phyloP scores from a whole-genome alignment of 2,797 vertebrate genomes.

The Microcaecilia unicolor region DNA sequence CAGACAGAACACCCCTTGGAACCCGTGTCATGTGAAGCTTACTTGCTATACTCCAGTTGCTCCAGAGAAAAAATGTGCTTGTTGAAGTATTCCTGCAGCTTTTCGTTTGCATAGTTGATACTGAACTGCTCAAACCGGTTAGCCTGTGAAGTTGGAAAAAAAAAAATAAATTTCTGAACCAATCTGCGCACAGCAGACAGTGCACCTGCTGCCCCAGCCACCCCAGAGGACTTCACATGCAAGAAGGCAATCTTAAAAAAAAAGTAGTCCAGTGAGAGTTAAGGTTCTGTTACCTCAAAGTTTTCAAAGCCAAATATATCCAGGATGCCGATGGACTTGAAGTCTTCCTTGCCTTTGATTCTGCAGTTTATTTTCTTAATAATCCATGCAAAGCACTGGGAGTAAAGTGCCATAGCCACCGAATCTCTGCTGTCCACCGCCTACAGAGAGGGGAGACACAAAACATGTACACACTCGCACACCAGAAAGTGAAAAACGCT shows the following conservation, averaged over 20 bases:
- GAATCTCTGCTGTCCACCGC: conserved; percentile 92
- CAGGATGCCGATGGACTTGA: conserved; percentile 89
- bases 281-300: conserved; percentile 91
- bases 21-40: not conserved
- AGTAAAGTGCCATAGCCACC: conserved; percentile 95
- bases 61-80: conserved; percentile 97
- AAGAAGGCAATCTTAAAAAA: no score
- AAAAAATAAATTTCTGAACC: no score
- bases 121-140: conserved; percentile 97
- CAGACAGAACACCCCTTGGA: no score
- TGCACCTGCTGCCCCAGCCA: no score
- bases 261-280: no score
- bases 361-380: conserved; percentile 83
- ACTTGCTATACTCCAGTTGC: conserved; percentile 91
- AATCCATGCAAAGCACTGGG: conserved; percentile 93
- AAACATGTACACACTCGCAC: no score
- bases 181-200: no score
- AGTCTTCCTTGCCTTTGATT: conserved; percentile 83
- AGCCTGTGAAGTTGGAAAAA: conserved; percentile 62
- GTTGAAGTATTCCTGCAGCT: conserved; percentile 97
- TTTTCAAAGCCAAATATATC: conserved; percentile 98
- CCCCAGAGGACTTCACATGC: no score
- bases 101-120: conserved; percentile 98
- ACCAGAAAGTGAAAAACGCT: no score
- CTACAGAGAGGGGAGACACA: no score